These are phyloP conservation scores for Rhinatrema bivittatum DNA, from an alignment of 2,797 vertebrate genomes.

Conservation along the genomic window DNA sequence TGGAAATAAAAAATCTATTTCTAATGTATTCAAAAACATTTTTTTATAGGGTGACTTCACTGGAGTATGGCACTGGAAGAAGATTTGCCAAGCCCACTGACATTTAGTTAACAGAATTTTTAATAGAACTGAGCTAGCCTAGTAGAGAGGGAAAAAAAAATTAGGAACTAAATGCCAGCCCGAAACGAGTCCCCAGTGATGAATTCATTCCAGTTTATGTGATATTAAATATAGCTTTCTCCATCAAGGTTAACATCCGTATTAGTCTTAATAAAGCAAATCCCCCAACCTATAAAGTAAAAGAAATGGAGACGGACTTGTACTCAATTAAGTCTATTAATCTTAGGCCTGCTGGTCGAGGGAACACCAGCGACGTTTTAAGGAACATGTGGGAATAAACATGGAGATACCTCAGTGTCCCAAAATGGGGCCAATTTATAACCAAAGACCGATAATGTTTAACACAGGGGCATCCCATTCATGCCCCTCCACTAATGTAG, in stretches of 20 bases:
- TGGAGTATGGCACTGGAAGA: constrained; percentile 8
- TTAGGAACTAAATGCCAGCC: constrained; percentile 31
- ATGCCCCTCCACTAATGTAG: too few relatives aligned
- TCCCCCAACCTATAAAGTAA: background rate
- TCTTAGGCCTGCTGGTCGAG: too few relatives aligned
- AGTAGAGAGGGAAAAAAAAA: constrained; percentile 20
- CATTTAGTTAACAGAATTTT: constrained; percentile 38
- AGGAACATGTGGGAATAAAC: too few relatives aligned
- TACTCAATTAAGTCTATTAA: too few relatives aligned
- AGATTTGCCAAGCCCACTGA: constrained; percentile 30
- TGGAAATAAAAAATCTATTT: constrained; percentile 28
- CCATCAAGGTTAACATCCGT: constrained; percentile 11
- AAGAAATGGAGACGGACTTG: too few relatives aligned
- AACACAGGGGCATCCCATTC: too few relatives aligned
- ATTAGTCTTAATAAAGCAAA: constrained; percentile 20
- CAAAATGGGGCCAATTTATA: too few relatives aligned
- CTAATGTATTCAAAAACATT: constrained; percentile 21
- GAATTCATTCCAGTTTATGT: constrained; percentile 27
- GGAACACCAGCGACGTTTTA: too few relatives aligned
- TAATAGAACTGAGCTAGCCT: constrained; percentile 27
- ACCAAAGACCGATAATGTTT: too few relatives aligned
- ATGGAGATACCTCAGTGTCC: too few relatives aligned
- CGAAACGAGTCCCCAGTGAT: constrained; percentile 8
- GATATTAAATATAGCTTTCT: constrained; percentile 26
- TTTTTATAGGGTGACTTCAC: constrained; percentile 32